phyloP scores from a whole-genome alignment of 2,888 invertebrate species.

The Leptinotarsa peninsularis region DNA sequence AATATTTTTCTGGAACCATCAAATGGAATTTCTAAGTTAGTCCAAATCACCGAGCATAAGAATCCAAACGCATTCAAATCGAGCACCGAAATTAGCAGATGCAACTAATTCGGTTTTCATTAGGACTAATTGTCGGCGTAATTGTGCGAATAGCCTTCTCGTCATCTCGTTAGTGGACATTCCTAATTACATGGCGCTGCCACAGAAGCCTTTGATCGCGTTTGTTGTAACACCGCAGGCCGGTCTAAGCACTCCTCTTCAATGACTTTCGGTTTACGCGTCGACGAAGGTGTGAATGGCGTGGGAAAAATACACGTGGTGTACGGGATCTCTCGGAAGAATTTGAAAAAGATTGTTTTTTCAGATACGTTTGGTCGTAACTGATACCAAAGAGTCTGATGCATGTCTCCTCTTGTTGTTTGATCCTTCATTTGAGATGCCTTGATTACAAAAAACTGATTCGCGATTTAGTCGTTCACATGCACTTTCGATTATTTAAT shows the following conservation, averaged over 20 bases:
- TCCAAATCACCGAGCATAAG: neutral
- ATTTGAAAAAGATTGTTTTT: neutral
- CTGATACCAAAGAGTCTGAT: too few species aligned
- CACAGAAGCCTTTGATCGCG: constrained; percentile 49
- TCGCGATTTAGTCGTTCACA: too few species aligned
- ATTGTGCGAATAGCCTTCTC: constrained; percentile 59
- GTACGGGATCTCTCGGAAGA: neutral
- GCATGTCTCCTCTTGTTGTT: too few species aligned
- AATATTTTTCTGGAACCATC: too few species aligned
- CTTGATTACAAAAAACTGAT: too few species aligned
- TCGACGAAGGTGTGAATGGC: constrained; percentile 24
- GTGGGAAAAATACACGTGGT: constrained; percentile 23
- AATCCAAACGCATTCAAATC: constrained; percentile 16
- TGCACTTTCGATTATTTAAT: too few species aligned
- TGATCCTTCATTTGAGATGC: too few species aligned
- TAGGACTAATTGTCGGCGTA: constrained; percentile 61
- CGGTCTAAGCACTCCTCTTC: constrained; percentile 24
- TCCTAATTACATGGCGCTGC: constrained; percentile 62
- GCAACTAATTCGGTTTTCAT: constrained; percentile 61
- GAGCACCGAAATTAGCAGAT: constrained; percentile 38
- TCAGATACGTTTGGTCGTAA: too few species aligned
- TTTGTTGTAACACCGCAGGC: constrained; percentile 43
- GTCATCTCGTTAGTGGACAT: constrained; percentile 63
- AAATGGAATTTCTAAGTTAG: too few species aligned
- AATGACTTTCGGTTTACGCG: constrained; percentile 24